Conservation (phyloP, 2,888 invertebrate species). For the Ophion costatus region DNA sequence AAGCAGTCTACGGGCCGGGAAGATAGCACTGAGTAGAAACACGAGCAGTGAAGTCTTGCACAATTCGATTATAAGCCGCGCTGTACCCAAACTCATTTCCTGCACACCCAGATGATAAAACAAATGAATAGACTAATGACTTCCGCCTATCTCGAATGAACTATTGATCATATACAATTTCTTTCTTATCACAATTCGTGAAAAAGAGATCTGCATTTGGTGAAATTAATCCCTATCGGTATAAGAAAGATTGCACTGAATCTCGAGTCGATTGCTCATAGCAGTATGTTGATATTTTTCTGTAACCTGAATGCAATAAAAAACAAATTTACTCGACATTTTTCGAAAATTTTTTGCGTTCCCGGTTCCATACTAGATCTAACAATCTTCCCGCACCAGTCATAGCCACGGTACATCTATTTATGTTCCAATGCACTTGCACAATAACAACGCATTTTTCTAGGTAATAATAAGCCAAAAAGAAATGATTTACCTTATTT, state of each 20-base stretch:
- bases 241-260: neutral
- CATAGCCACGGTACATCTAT: no score
- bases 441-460: no score
- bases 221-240: neutral
- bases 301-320: neutral
- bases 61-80: conserved; percentile 55
- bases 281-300: neutral
- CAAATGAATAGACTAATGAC: conserved; percentile 48
- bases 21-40: conserved; percentile 62
- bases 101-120: conserved; percentile 16
- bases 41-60: conserved; percentile 60
- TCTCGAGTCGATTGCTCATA: neutral
- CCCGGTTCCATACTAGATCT: no score
- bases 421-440: no score
- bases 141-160: conserved; percentile 13
- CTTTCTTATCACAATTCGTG: neutral
- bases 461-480: no score
- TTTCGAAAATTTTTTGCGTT: neutral
- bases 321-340: neutral
- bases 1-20: conserved; percentile 31
- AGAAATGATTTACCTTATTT: no score
- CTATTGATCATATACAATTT: conserved; percentile 37
- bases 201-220: neutral
- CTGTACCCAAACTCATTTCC: conserved; percentile 25
- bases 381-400: no score